Conservation (phyloP, 2,113 vertebrate species). For the Herpetotheres cachinnans region DNA sequence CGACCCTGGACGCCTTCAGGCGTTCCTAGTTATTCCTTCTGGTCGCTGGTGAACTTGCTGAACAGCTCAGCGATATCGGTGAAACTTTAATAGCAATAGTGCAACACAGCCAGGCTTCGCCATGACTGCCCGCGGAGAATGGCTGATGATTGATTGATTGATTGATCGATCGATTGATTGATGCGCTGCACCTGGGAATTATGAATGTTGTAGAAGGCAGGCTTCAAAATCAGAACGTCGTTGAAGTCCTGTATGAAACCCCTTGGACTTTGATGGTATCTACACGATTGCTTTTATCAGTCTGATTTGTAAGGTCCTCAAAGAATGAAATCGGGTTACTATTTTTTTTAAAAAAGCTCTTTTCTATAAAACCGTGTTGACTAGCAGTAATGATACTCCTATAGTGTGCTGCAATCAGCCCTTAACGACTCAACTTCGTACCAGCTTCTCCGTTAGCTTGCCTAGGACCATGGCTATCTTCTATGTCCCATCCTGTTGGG, state of each 20-base stretch:
- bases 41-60: background rate
- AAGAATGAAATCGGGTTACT: background rate
- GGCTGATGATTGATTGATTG: background rate
- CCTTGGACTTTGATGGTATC: background rate
- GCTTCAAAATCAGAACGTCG: background rate
- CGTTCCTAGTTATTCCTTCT: background rate
- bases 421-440: background rate
- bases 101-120: no score
- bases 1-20: background rate
- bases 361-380: background rate
- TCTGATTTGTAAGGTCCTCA: background rate
- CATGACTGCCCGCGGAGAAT: rapidly evolving
- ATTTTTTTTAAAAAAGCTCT: background rate
- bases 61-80: rapidly evolving
- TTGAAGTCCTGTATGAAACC: background rate
- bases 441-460: background rate
- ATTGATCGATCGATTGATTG: no score
- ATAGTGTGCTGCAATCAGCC: background rate
- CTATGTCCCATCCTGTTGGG: background rate
- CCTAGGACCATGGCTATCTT: background rate
- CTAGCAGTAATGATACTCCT: no score
- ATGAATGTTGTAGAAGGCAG: background rate
- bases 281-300: background rate
- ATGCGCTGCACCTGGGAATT: rapidly evolving
- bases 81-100: rapidly evolving